Percentiles rank a stretch among this genome's conserved stretches.
Evolutionary conservation across 2,113 vertebrate species (phyloP).

Genomic region (Narcine bancroftii): DNA sequence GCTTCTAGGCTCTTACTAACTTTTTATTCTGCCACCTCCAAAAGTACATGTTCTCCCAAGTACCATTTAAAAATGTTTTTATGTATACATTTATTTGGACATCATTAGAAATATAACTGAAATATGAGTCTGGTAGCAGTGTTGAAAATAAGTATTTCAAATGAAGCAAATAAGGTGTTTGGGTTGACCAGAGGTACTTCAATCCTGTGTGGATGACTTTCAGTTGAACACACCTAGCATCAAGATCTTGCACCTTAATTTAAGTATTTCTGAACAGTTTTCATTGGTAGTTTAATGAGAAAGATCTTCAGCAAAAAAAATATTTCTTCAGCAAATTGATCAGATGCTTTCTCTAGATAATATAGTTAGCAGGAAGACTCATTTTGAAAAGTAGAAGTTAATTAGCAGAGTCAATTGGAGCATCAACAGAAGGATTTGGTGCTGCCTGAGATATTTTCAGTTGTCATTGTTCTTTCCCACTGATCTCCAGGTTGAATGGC

Average conservation of each 20-base stretch:
- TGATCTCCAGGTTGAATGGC: neutral
- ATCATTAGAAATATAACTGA: neutral
- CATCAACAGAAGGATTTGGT: neutral
- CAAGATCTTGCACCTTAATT: slow-evolving; percentile 24
- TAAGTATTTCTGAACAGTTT: slow-evolving; percentile 28
- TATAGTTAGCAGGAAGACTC: neutral
- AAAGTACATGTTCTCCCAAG: too few species aligned
- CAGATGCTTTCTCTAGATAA: neutral
- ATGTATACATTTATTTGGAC: neutral
- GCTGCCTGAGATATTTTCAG: neutral
- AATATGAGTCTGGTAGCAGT: neutral
- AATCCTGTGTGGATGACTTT: neutral
- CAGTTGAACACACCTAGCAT: slow-evolving; percentile 1
- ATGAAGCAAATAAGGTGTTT: neutral
- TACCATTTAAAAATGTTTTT: too few species aligned
- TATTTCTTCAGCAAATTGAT: neutral
- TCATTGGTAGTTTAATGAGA: slow-evolving; percentile 4
- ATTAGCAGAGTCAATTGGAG: neutral
- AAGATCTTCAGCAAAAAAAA: neutral
- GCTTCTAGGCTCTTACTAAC: too few species aligned
- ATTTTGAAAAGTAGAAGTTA: neutral
- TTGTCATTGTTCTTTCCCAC: neutral
- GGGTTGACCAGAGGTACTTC: neutral
- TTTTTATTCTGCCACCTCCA: too few species aligned
- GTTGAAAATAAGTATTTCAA: neutral